Conservation (phyloP, 2,797 vertebrate genomes). For the Paedocypris micromegethes region DNA sequence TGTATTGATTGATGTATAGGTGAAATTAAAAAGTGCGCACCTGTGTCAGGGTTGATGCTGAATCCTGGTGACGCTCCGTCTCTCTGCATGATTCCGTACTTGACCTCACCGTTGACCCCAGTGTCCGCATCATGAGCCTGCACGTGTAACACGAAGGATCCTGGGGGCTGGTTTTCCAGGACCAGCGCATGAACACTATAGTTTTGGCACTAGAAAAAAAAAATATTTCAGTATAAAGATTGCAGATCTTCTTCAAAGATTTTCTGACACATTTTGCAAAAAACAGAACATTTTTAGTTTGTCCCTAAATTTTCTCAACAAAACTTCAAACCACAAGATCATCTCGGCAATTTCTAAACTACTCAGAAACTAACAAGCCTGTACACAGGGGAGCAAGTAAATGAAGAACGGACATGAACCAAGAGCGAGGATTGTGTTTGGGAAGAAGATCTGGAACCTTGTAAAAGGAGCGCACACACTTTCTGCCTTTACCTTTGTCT, state of each 20-base stretch:
- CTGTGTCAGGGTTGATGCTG: constrained; percentile 74
- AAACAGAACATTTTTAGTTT: too few relatives aligned
- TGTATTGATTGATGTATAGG: too few relatives aligned
- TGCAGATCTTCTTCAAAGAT: neutral
- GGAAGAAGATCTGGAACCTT: constrained; percentile 11
- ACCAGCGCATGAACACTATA: constrained; percentile 77
- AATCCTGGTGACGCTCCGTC: constrained; percentile 75
- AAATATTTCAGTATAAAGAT: constrained; percentile 6
- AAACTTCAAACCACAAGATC: too few relatives aligned
- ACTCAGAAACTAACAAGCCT: neutral
- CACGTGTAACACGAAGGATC: constrained; percentile 72
- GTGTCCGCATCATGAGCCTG: constrained; percentile 80
- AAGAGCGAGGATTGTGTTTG: neutral
- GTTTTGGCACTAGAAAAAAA: constrained; percentile 72
- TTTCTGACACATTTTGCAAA: neutral
- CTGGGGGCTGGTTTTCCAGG: constrained; percentile 80
- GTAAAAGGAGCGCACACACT: constrained; percentile 24
- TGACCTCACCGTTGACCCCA: constrained; percentile 81
- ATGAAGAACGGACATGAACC: neutral
- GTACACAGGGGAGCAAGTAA: neutral
- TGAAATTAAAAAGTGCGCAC: constrained; percentile 53
- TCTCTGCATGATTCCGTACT: constrained; percentile 81
- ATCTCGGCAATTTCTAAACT: too few relatives aligned
- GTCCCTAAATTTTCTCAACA: too few relatives aligned
- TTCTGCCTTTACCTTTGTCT: constrained; percentile 8